phyloP scores from a whole-genome alignment of 2,113 vertebrate genomes.

The Leucopsar rothschildi region DNA sequence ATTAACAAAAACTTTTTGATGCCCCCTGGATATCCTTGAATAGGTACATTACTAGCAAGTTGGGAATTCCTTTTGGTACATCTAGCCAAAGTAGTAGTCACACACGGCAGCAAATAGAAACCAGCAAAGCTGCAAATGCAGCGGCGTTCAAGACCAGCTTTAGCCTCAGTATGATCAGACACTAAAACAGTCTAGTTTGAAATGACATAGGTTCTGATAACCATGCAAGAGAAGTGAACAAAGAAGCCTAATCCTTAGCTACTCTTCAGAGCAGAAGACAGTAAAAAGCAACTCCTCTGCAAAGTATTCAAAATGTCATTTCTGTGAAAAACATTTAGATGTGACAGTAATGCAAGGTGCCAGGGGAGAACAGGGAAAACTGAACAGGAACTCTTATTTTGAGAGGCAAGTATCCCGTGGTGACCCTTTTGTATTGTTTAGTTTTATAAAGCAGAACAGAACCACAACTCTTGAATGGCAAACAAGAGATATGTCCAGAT shows the following conservation, averaged over 20 bases:
- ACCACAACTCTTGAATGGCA: background rate
- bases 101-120: background rate
- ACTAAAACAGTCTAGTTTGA: background rate
- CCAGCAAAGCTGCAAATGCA: rapidly evolving
- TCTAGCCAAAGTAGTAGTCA: background rate
- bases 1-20: background rate
- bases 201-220: background rate
- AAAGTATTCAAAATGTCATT: background rate
- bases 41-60: background rate
- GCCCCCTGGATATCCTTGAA: background rate
- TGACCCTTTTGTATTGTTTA: background rate
- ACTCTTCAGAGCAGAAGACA: background rate
- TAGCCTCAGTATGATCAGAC: background rate
- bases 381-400: background rate
- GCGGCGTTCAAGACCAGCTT: background rate
- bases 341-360: background rate
- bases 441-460: background rate
- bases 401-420: rapidly evolving
- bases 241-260: background rate
- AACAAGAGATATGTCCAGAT: background rate
- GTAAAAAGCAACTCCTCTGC: background rate
- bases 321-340: background rate
- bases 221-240: background rate
- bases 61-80: background rate
- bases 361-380: background rate